Base-by-base conservation (phyloP, 2,888 invertebrate genomes). In the Rhamphomyia laevipes region DNA sequence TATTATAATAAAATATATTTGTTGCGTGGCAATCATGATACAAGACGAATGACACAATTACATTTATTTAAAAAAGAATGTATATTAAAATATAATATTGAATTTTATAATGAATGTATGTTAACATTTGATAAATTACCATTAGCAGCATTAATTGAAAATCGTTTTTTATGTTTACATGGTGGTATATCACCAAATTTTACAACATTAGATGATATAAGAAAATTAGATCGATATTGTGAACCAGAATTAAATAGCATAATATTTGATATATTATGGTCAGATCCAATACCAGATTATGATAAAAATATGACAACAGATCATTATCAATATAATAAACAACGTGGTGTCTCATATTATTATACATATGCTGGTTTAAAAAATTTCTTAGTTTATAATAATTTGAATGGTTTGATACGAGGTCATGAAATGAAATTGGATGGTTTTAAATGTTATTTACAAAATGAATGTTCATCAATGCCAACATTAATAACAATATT, bases 51-150 rank as follows among this genome's bases (percentile, higher is more conserved):
- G 73, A 96, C 95, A 73, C 94, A 95, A 77, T 95, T 95, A 77
- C 95, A 95, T 81, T 95, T 95, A 68, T 96, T 96, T 81, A 95
- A 95, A 77, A 93, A 94, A 77, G 95, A 96, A 82, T 95, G 94
- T 86, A 86, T 86, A 80, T 94, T 96, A 74, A 96, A 96, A 80
- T 96, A 96, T 81, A 92, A 93, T 66, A 93, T 94, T 75, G 83
- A 87, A 72, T 91, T 96, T 63, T 96, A 96, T 77, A 94, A 95
- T 74, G 88, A 92, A 63, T 94, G 94, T 76, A 95, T 95, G 94
- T 93, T 94, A 66, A 92, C 94, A 57, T 96, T 96, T 74, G 95
- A 96, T 77, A 94, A 93, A 75, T 80, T 96, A 72, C 95, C 95
- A 58, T 78, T 96, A 61, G 93, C 95, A 66, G 95, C 95, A 66